These are phyloP conservation scores for Scomberomorus guttatus DNA, from an alignment of 2,797 vertebrate genomes.

Conservation along the genomic window DNA sequence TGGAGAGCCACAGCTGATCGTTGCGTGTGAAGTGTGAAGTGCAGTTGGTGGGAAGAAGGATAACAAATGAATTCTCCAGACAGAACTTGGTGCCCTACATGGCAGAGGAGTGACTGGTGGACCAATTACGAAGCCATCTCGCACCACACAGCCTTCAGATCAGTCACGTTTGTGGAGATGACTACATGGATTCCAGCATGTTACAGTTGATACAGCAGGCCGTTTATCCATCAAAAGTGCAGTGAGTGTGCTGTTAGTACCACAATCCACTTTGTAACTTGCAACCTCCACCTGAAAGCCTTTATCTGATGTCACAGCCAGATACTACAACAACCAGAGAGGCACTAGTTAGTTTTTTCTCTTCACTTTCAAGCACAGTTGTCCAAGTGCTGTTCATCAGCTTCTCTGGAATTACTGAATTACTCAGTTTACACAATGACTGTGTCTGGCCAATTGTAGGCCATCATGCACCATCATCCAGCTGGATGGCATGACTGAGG, in stretches of 20 bases:
- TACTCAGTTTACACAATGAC: slow-evolving; percentile 55
- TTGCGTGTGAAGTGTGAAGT: slow-evolving; percentile 61
- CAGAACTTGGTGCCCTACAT: slow-evolving; percentile 61
- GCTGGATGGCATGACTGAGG: slow-evolving; percentile 45
- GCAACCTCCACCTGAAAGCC: background rate
- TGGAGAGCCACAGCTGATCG: slow-evolving; percentile 62
- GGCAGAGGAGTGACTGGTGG: slow-evolving; percentile 58
- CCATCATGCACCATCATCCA: slow-evolving; percentile 59
- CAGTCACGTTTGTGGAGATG: slow-evolving; percentile 61
- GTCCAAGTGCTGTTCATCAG: slow-evolving; percentile 39
- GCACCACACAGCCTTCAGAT: slow-evolving; percentile 53
- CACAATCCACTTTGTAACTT: background rate
- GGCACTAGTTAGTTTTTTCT: slow-evolving; percentile 8
- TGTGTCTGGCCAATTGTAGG: slow-evolving; percentile 46
- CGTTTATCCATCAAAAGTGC: slow-evolving; percentile 42
- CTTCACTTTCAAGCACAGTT: slow-evolving; percentile 17
- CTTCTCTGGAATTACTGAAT: slow-evolving; percentile 56
- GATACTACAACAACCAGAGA: background rate
- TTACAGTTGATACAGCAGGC: slow-evolving; percentile 32
- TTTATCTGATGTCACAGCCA: slow-evolving; percentile 10
- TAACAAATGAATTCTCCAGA: slow-evolving; percentile 75
- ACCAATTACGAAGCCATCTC: slow-evolving; percentile 66
- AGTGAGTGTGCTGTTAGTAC: background rate
- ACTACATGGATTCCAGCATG: slow-evolving; percentile 54
- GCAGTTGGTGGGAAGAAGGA: slow-evolving; percentile 60